Conservation (phyloP, 2,888 invertebrate species). For the Mycalesis mineus region DNA sequence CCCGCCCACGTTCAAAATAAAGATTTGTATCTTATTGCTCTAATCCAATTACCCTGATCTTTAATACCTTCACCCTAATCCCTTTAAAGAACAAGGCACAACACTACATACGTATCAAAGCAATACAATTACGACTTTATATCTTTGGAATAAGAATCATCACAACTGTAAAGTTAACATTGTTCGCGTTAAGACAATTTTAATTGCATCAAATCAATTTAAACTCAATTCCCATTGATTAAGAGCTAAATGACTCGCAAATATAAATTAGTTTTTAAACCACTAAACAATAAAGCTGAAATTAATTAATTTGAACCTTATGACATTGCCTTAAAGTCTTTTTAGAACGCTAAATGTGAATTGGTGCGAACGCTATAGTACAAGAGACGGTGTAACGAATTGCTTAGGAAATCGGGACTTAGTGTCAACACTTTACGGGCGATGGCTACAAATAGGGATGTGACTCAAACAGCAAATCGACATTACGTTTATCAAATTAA, state of each 20-base stretch:
- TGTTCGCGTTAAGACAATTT: conserved; percentile 6
- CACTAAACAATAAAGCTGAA: conserved; percentile 17
- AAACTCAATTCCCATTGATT: conserved; percentile 2
- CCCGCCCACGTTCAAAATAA: conserved; percentile 25
- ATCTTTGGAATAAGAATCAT: neutral
- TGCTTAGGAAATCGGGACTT: conserved; percentile 67
- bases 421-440: conserved; percentile 73
- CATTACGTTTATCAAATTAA: too few species aligned
- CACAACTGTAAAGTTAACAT: conserved; percentile 3
- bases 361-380: conserved; percentile 40
- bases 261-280: conserved; percentile 1
- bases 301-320: conserved; percentile 36
- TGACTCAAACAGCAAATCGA: conserved; percentile 22
- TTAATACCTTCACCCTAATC: conserved; percentile 25
- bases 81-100: conserved; percentile 19
- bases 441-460: conserved; percentile 41
- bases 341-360: conserved; percentile 20
- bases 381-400: conserved; percentile 61
- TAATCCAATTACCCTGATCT: conserved; percentile 28
- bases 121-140: conserved; percentile 36
- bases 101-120: conserved; percentile 18
- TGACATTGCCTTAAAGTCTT: conserved; percentile 17
- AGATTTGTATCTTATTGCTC: conserved; percentile 25
- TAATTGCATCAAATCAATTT: conserved; percentile 12
- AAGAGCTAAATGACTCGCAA: conserved; percentile 12